Evolutionary conservation across 2,888 invertebrate species (phyloP).

Genomic region (Phyllotreta cruciferae): DNA sequence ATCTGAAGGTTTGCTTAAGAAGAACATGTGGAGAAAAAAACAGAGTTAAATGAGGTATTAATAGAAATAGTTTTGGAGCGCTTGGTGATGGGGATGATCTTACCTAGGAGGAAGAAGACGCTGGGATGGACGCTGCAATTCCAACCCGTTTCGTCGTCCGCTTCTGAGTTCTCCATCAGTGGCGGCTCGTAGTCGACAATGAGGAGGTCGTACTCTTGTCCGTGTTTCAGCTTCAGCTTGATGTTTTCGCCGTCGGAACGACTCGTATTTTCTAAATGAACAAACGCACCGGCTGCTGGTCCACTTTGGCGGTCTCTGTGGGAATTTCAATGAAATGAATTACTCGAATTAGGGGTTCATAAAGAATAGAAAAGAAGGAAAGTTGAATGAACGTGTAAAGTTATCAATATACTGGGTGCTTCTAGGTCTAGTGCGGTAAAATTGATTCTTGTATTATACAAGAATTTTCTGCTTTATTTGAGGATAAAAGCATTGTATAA

Average conservation of each 20-base stretch:
- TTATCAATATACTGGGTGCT: too few relatives aligned
- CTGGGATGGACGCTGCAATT: slow-evolving; percentile 72
- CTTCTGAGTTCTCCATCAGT: slow-evolving; percentile 64
- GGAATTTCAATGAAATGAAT: too few relatives aligned
- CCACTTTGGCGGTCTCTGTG: slow-evolving; percentile 7
- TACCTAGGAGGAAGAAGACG: slow-evolving; percentile 69
- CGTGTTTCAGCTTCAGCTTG: slow-evolving; percentile 55
- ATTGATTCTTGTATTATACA: too few relatives aligned
- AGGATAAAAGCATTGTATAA: too few relatives aligned
- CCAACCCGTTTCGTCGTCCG: slow-evolving; percentile 66
- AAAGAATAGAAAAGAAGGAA: too few relatives aligned
- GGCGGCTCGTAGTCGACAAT: slow-evolving; percentile 60
- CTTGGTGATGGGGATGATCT: too few relatives aligned
- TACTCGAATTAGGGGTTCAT: too few relatives aligned
- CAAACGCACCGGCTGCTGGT: slow-evolving; percentile 35
- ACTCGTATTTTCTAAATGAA: slow-evolving; percentile 37
- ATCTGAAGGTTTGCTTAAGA: too few relatives aligned
- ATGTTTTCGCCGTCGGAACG: slow-evolving; percentile 43
- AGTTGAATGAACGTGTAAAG: too few relatives aligned
- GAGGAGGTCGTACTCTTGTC: slow-evolving; percentile 58
- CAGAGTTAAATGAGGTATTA: background rate
- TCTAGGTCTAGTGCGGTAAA: too few relatives aligned
- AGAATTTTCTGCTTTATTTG: too few relatives aligned
- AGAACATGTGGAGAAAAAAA: background rate
- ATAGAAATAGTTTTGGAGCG: too few relatives aligned